Evolutionary conservation across 2,113 vertebrate genomes (phyloP), one percentile per base, ranked within the genome.

Genomic region (Oceanodroma tethys): DNA sequence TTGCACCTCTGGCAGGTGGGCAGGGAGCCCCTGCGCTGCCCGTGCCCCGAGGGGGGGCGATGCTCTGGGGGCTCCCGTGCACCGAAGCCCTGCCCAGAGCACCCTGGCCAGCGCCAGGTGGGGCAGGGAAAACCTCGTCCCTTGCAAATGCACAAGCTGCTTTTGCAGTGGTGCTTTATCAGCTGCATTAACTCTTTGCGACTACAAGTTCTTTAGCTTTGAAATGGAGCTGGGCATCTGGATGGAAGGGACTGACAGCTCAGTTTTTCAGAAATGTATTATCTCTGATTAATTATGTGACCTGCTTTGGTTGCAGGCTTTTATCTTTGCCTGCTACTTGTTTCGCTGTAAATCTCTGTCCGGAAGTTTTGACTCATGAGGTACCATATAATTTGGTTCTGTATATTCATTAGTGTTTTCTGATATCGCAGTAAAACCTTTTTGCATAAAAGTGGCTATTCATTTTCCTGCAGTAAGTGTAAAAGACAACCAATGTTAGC

Each of bases 361-460:
- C 1, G 0, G 50, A n/a, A 59, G 13, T 58, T 91, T 81, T 86
- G 80, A 59, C 86, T 83, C 53, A 13, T 3, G 26, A 42, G 88
- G n/a, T 86, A 55, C 86, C 38, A 10, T 53, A 26, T 84, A 50
- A 91, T 95, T 86, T 67, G 42, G 18, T 74, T 78, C 81, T 78
- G 73, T 94, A 38, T 81, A 63, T 93, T 94, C 93, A 91, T 96
- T 93, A 95, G 73, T 3, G 14, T 60, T 84, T 93, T 52, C 73
- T 95, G 93, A 89, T 94, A 55, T 34, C 5, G 0, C 60, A 78
- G 91, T 78, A 87, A 94, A 96, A 56, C 81, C 65, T 82, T 94
- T 95, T 88, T 86, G 84, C 65, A 38, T 93, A 79, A 63, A 95
- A 88, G 87, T 47, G 34, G 90, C 96, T 82, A 85, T 97, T 96